Percentiles rank a stretch among this genome's conserved stretches.
These are phyloP conservation scores for Procambarus clarkii DNA, from an alignment of 1,140 invertebrate species.

Conservation along the genomic window DNA sequence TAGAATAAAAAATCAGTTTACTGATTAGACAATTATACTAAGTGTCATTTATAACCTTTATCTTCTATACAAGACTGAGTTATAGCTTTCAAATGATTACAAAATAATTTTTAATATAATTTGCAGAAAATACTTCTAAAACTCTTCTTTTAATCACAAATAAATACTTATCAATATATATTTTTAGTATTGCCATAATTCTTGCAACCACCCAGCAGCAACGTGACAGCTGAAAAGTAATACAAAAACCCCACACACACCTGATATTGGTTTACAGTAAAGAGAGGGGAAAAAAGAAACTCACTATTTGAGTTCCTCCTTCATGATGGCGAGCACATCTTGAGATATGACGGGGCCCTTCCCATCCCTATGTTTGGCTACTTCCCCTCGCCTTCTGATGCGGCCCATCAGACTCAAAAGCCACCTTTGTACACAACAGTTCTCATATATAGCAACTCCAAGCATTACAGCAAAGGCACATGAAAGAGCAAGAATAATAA, in stretches of 20 bases:
- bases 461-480: not conserved
- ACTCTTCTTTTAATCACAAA: no score
- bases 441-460: not conserved
- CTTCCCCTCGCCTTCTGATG: not conserved
- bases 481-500: not conserved
- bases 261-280: not conserved
- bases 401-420: not conserved
- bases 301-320: not conserved
- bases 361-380: not conserved
- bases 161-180: no score
- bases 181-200: no score
- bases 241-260: not conserved
- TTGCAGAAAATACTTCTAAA: no score
- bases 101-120: no score
- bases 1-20: no score
- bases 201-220: no score
- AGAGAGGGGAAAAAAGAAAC: not conserved
- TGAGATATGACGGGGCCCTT: not conserved
- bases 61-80: no score
- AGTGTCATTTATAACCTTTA: no score
- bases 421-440: not conserved
- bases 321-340: not conserved
- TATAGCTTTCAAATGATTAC: no score
- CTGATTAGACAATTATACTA: no score
- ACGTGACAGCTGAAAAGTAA: no score